Evolutionary conservation across 2,113 vertebrate species (phyloP), one percentile per base, ranked within the genome.

Genomic region (Peromyscus polionotus): DNA sequence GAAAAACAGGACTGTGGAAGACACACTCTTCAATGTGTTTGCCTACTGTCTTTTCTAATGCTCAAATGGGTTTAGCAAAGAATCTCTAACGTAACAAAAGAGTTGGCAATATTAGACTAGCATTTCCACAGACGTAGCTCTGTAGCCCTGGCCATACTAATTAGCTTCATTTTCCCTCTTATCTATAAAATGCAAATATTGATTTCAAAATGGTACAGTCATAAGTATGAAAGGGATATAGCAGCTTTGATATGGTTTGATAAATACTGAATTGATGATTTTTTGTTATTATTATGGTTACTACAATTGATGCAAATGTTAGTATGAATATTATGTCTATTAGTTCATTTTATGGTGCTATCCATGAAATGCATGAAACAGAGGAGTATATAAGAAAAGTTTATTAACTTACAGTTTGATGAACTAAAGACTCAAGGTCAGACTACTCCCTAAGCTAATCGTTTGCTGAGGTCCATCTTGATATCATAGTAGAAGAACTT

Each of bases 211-310:
- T 76, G 45, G 16, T 19, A 57, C 3, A 80, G 1, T n/a, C 5
- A 31, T 51, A 22, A 68, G 0, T 20, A 81, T 81, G 61, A 51
- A 84, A 81, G 17, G 65, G 1, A 17, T 79, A 33, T 45, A 72
- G 65, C 3, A 61, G 11, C 80, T 76, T 39, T 79, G 31, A 67
- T 94, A 77, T 57, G 16, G 86, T 63, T 77, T 88, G 39, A 77
- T 87, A 95, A 88, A 33, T 61, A 1, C 42, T 42, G 20, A 83
- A 81, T 14, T 67, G 59, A 94, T 92, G 13, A 85, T 33, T 33
- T 80, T 42, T 91, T 63, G 12, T 93, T 87, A 86, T 93, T 88
- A 81, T 20, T 86, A 36, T 75, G 61, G 91, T 85, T 70, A 86
- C 59, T 95, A 45, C 33, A 93, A 91, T 75, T 83, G 67, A 17